Evolutionary conservation across 1,140 invertebrate species (phyloP).

Genomic region (Zaprionus vittiger): DNA sequence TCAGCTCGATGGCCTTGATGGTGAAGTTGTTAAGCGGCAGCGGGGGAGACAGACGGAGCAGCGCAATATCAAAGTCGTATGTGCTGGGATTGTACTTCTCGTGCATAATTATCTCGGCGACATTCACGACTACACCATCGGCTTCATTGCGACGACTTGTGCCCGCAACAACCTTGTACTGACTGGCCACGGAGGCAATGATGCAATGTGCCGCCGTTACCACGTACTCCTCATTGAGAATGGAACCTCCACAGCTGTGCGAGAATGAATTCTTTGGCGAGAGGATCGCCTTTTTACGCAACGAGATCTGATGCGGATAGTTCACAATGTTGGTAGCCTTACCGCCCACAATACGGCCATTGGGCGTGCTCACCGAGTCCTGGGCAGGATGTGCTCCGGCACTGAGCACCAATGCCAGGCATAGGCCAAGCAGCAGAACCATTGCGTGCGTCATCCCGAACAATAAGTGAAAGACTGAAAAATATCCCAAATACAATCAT

Average conservation of each 20-base stretch:
- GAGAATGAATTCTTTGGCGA: constrained; percentile 40
- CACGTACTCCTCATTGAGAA: constrained; percentile 74
- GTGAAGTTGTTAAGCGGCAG: constrained; percentile 75
- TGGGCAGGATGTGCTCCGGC: constrained; percentile 48
- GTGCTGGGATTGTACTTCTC: constrained; percentile 64
- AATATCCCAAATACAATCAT: neutral
- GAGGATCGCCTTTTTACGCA: constrained; percentile 63
- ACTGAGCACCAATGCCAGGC: constrained; percentile 6
- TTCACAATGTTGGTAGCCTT: constrained; percentile 41
- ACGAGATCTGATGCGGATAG: constrained; percentile 72
- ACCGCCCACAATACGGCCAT: constrained; percentile 74
- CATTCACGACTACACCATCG: constrained; percentile 69
- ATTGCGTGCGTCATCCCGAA: constrained; percentile 45
- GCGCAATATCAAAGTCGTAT: constrained; percentile 76
- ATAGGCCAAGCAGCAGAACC: constrained; percentile 6
- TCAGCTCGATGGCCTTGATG: constrained; percentile 58
- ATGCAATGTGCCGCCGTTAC: constrained; percentile 81
- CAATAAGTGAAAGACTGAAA: constrained; percentile 30
- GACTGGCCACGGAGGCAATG: constrained; percentile 59
- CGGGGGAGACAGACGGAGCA: constrained; percentile 58
- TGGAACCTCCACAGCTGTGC: constrained; percentile 86
- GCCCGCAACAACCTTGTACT: constrained; percentile 69
- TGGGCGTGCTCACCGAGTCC: constrained; percentile 14
- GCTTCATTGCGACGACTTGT: constrained; percentile 51
- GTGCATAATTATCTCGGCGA: constrained; percentile 76